phyloP scores from a whole-genome alignment of 2,888 invertebrate genomes.

The Amaurobius ferox region DNA sequence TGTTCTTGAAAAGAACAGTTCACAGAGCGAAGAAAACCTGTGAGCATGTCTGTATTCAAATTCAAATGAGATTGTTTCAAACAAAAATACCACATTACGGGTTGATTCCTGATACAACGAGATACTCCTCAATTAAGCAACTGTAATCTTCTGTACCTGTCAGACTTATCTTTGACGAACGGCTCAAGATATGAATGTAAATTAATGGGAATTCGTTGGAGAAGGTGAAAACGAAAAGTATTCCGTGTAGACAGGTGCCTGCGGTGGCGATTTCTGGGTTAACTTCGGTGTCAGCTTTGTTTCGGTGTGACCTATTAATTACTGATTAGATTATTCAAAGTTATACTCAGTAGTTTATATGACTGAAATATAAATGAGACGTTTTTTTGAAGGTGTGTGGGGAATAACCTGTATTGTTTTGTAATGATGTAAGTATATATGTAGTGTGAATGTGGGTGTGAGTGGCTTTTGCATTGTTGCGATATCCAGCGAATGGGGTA shows the following conservation, averaged over 20 bases:
- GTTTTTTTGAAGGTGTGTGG: neutral
- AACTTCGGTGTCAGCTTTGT: constrained; percentile 50
- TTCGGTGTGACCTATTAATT: constrained; percentile 36
- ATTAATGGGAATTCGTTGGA: constrained; percentile 28
- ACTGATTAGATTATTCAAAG: constrained; percentile 16
- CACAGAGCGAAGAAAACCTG: no score
- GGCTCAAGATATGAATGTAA: neutral
- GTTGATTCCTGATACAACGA: neutral
- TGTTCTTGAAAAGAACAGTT: no score
- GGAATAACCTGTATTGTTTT: neutral
- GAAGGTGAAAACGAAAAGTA: neutral
- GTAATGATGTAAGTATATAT: no score
- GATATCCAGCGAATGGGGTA: no score
- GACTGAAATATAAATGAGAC: neutral
- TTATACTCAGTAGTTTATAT: neutral
- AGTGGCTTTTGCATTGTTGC: no score
- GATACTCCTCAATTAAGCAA: neutral
- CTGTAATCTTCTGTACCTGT: neutral
- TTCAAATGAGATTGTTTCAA: no score
- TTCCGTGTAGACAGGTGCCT: constrained; percentile 25
- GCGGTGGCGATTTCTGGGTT: constrained; percentile 24
- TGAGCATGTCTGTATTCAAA: no score
- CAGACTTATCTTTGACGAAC: constrained; percentile 20
- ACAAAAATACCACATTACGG: no score
- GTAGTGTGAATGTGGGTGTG: no score